These are phyloP conservation scores for Cyanistes caeruleus DNA, from an alignment of 2,113 vertebrate species.

Conservation along the genomic window DNA sequence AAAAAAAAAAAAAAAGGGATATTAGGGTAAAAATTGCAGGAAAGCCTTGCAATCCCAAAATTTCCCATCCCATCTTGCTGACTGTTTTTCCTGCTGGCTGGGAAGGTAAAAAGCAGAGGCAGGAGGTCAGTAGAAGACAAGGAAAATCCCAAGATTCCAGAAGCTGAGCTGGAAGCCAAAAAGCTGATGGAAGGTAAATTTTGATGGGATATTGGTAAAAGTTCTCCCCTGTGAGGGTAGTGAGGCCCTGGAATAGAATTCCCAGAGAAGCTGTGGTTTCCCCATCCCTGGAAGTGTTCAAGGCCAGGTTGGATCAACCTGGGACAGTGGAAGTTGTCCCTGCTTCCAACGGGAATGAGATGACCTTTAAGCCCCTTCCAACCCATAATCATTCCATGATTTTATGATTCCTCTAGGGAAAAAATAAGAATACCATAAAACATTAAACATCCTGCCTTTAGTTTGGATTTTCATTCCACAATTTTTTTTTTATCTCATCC, in stretches of 20 bases:
- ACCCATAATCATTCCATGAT: background rate
- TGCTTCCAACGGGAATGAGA: rapidly evolving
- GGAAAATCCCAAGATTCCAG: background rate
- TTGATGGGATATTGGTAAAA: background rate
- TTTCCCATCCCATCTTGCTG: background rate
- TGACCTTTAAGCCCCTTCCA: background rate
- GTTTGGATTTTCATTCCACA: rapidly evolving
- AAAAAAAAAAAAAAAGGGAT: background rate
- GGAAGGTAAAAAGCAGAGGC: background rate
- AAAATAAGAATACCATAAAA: background rate
- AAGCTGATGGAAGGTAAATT: background rate
- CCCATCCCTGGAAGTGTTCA: background rate
- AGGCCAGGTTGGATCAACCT: background rate
- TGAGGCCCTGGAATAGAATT: background rate
- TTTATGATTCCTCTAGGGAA: rapidly evolving
- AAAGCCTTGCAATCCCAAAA: too few relatives aligned
- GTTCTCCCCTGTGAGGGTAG: background rate
- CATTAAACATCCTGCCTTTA: background rate
- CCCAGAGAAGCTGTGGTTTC: background rate
- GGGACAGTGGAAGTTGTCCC: background rate
- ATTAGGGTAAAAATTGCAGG: rapidly evolving
- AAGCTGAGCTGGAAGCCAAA: background rate
- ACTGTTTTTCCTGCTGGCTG: background rate
- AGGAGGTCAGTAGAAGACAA: background rate
- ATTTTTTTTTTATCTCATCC: background rate